Conservation (phyloP, 2,797 vertebrate genomes). For the Peromyscus aztecus region DNA sequence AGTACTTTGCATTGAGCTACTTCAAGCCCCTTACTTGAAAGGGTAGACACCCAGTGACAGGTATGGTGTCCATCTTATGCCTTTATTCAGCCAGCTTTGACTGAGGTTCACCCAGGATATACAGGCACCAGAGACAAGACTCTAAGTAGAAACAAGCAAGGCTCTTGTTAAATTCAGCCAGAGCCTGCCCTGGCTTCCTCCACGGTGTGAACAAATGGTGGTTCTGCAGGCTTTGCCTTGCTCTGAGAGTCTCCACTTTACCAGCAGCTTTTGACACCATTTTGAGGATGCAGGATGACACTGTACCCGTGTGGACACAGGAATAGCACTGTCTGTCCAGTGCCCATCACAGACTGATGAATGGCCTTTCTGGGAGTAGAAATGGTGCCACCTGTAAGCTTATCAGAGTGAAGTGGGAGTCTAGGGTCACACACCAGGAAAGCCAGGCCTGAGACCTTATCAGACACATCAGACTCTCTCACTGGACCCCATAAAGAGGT, state of each 20-base stretch:
- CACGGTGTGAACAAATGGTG: neutral
- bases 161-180: neutral
- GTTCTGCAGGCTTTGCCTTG: neutral
- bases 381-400: neutral
- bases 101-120: neutral
- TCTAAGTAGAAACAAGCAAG: neutral
- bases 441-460: neutral
- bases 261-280: too few relatives aligned
- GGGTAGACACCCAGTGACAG: neutral
- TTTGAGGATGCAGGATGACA: neutral
- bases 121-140: neutral
- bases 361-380: neutral
- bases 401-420: neutral
- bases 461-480: too few relatives aligned
- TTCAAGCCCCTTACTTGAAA: neutral
- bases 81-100: neutral
- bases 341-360: neutral
- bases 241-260: neutral
- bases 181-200: neutral
- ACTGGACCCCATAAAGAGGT: neutral
- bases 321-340: neutral
- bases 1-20: neutral
- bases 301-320: neutral
- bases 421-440: neutral
- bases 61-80: neutral